Conservation (phyloP, 2,113 vertebrate genomes). For the human region GRCh38 chr3:44360001-44360500, state of each 20-base stretch:
- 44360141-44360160: neutral
- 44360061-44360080: neutral
- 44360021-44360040: neutral
- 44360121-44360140: neutral
- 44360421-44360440: neutral
- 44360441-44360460: neutral
- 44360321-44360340: neutral
- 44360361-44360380: neutral
- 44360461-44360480: neutral
- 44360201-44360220: neutral
- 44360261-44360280: neutral
- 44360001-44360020: neutral
- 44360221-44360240: neutral
- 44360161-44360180: too few relatives aligned
- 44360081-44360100: neutral
- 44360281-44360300: too few relatives aligned
- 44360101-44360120: neutral
- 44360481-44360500: neutral
- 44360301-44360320: neutral
- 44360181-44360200: neutral
- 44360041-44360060: neutral
- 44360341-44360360: neutral
- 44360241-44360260: neutral
- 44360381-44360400: neutral
- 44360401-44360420: neutral